A percentile compares a stretch with the other conserved stretches of the same genome.
phyloP scores from a whole-genome alignment of 23 tunicate genomes.

The Halocynthia aurantium region DNA sequence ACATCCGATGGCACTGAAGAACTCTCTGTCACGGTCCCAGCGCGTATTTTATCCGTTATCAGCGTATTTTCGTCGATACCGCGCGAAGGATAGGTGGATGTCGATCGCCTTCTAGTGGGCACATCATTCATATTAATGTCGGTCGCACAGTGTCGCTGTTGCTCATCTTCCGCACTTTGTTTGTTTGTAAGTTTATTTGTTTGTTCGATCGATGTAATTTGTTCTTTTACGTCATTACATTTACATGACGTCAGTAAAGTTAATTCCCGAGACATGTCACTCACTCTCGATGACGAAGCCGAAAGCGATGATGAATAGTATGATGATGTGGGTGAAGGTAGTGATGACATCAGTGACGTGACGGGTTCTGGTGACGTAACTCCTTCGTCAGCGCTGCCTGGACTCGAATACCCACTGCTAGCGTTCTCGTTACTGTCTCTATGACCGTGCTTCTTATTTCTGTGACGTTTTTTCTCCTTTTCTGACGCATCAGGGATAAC shows the following conservation, averaged over 20 bases:
- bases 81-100: background rate
- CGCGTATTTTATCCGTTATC: too few species aligned
- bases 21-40: background rate
- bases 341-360: conserved; percentile 3
- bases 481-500: background rate
- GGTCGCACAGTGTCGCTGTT: too few species aligned
- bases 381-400: conserved; percentile 45
- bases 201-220: background rate
- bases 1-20: background rate
- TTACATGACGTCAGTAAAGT: background rate
- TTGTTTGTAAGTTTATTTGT: too few species aligned
- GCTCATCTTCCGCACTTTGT: too few species aligned
- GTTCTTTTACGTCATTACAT: background rate
- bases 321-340: conserved; percentile 67
- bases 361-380: conserved; percentile 24
- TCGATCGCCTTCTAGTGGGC: conserved; percentile 2
- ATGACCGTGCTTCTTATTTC: background rate
- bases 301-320: conserved; percentile 50
- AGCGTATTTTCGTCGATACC: too few species aligned
- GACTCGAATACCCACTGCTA: conserved; percentile 82
- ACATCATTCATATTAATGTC: too few species aligned
- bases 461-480: background rate
- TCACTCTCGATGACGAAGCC: conserved; percentile 40
- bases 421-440: conserved; percentile 32
- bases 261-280: conserved; percentile 19